Conservation (phyloP, 1,140 invertebrate genomes). For the Cherax destructor region DNA sequence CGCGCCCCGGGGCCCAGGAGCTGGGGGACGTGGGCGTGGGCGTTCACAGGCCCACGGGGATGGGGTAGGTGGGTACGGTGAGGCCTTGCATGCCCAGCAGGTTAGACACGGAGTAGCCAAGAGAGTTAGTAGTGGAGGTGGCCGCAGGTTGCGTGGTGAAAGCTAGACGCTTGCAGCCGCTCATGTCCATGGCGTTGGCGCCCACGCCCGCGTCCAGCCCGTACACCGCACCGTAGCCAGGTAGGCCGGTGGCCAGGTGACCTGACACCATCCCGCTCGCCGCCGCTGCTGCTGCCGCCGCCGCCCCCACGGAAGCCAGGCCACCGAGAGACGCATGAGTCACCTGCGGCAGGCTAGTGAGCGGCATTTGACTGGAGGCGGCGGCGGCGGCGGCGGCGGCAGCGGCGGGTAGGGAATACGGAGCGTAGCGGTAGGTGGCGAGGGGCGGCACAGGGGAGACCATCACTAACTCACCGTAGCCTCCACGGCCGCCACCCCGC, state of each 20-base stretch:
- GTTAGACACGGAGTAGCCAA: constrained; percentile 72
- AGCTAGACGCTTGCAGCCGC: constrained; percentile 71
- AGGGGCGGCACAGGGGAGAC: constrained; percentile 79
- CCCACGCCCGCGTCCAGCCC: constrained; percentile 69
- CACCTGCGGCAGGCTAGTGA: constrained; percentile 75
- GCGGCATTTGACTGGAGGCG: constrained; percentile 75
- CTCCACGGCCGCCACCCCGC: constrained; percentile 89
- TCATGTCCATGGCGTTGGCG: constrained; percentile 68
- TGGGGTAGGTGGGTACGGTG: constrained; percentile 72
- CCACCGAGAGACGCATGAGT: constrained; percentile 73
- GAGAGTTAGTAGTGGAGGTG: constrained; percentile 71
- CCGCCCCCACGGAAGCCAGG: constrained; percentile 62
- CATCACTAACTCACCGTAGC: constrained; percentile 95
- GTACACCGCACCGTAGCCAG: constrained; percentile 70
- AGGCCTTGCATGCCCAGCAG: constrained; percentile 71
- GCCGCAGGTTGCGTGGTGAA: constrained; percentile 70
- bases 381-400: constrained; percentile 76
- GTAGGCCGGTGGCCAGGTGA: constrained; percentile 62
- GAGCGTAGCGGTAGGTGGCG: constrained; percentile 79
- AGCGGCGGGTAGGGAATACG: constrained; percentile 80
- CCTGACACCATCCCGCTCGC: constrained; percentile 61
- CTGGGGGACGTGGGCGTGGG: constrained; percentile 57
- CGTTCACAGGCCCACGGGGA: constrained; percentile 72
- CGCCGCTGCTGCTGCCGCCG: constrained; percentile 63
- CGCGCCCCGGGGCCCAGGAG: constrained; percentile 49